Evolutionary conservation across 2,113 vertebrate species (phyloP).

Genomic region (Coregonus clupeaformis): DNA sequence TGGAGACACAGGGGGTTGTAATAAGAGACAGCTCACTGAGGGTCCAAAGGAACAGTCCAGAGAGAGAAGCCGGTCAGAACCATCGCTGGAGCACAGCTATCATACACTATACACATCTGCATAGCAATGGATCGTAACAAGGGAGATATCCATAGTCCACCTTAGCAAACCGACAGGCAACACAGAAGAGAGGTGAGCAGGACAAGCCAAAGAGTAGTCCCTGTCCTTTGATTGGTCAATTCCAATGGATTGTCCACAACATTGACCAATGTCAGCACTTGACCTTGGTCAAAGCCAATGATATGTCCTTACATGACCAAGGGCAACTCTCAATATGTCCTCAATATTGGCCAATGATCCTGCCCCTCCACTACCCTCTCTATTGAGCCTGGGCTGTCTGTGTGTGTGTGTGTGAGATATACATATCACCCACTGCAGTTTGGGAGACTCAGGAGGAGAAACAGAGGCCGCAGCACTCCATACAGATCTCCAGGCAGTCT

Average conservation of each 20-base stretch:
- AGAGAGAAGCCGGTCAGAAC: conserved; percentile 19
- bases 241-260: too few species aligned
- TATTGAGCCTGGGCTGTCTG: too few species aligned
- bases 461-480: conserved; percentile 99
- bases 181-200: conserved; percentile 16
- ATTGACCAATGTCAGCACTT: too few species aligned
- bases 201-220: background rate
- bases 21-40: conserved; percentile 46
- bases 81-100: conserved; percentile 43
- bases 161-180: conserved; percentile 32
- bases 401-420: conserved; percentile 3
- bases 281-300: too few species aligned
- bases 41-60: conserved; percentile 36
- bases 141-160: background rate
- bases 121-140: conserved; percentile 11
- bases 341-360: too few species aligned
- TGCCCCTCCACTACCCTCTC: too few species aligned
- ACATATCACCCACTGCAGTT: conserved; percentile 1
- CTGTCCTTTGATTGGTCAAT: conserved; percentile 6
- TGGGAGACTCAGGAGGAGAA: conserved; percentile 89
- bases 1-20: conserved; percentile 54
- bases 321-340: conserved; percentile 29
- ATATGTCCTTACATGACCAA: conserved; percentile 25
- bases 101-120: conserved; percentile 30
- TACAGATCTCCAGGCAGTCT: conserved; percentile 99